Base-by-base conservation (phyloP, 2,888 invertebrate species). In the Polia nebulosa region DNA sequence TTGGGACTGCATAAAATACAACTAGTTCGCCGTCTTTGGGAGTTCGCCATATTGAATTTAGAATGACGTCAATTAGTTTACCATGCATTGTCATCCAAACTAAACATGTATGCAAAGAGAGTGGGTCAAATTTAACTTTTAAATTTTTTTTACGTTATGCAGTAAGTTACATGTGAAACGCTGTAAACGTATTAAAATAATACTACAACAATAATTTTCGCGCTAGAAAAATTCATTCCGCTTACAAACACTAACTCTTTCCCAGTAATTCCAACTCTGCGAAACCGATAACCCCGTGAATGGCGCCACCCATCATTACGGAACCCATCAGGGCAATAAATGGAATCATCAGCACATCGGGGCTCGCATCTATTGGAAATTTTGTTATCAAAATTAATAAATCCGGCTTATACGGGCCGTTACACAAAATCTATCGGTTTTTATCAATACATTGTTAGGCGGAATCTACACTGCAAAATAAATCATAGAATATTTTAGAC, bases 381-480 rank as follows among this genome's bases (percentile, higher is more conserved):
- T 55, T 36, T 62, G 74, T 36, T 79, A 79, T 63, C 61, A 56
- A 62, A 68, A 67, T 74, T 68, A 74, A 79, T 75, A 74, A 63
- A 73, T 72, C 62, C 72, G 13, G 72, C 39, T 69, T 77, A 64
- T 64, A 59, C 41, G 59, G 44, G 29, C 45, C 53, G 73, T 65
- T 47, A 53, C 45, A 52, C 29, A 29, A 34, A 78, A 73, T 65
- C 45, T 60, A 72, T 57, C 25, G 56, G 20, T 73, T 64, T 75
- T 77, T 44, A 55, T 60, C 73, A 60, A 52, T 58, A 70, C 66
- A 29, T 44, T 74, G 65, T 36, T 74, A 58, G 20, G 47, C 25
- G 8, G 51, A 39, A n/a, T 45, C 25, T 27, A 69, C 45, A 76
- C 56, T 41, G 55, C 13, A 22, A 29, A 0, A n/a, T 36, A 11